Evolutionary conservation across 2,888 invertebrate species (phyloP), one percentile per base, ranked within the genome.

Genomic region (Torymus auratus): DNA sequence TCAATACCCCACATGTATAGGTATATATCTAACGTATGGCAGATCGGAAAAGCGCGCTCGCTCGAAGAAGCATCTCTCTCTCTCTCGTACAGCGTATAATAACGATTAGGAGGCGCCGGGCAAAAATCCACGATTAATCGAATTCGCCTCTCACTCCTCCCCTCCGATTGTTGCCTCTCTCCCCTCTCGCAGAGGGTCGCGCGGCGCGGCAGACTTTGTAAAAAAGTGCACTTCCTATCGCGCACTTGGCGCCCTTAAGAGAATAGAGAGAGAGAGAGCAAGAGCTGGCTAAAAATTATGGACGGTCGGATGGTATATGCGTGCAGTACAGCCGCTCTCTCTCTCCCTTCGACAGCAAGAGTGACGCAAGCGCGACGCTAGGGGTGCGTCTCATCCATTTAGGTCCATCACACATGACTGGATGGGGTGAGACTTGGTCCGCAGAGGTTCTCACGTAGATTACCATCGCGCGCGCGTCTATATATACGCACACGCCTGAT

Each of bases 361-460:
- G 52, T 50, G 41, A 70, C 53, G 65, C 23, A 67, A 23, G 52
- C 65, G 20, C 10, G 17, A 20, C 80, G 78, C 77, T 82, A 86
- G 88, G 89, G 89, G 90, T 87, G 88, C 89, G 90, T 90, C 90
- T 90, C 90, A 90, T 91, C 90, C 90, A 91, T 90, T 91, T 90
- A 90, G 89, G 87, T 89, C 89, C 89, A 90, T 90, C 90, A 89
- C 90, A 89, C 90, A 89, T 89, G 89, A 90, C 89, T 90, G 87
- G 89, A 88, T 90, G 90, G 90, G 90, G 90, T 89, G 89, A 88
- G 88, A 87, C 86, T 87, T 86, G 86, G 86, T 86, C 87, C 86
- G 85, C 88, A 89, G 88, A 88, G 88, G 88, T 90, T 90, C 89
- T 89, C 89, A 89, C 90, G 88, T 89, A 88, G 89, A 89, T 89